Base-by-base conservation (phyloP, 1,140 invertebrate genomes). In the Stegodyphus mimosarum region DNA sequence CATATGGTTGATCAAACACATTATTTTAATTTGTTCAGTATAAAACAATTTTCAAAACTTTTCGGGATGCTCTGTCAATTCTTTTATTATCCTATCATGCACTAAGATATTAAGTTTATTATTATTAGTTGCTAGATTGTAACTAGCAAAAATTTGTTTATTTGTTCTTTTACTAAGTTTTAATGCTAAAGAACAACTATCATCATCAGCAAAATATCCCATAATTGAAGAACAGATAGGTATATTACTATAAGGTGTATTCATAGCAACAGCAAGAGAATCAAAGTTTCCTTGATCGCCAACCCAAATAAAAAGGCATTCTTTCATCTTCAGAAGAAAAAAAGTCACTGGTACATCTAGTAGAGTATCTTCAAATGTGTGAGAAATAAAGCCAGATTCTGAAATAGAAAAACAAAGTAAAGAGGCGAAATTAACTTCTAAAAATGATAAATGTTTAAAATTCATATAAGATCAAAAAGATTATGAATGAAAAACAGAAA, bases 71-170 rank as follows among this genome's bases (percentile, higher is more conserved):
- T 52, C 49, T 17, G 15, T 33, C 6, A 78, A 60, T 81, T 87
- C 87, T 72, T 81, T 49, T 1, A 53, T n/a, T 11, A 87, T 15
- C 15, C 83, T 74, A 55, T 76, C 7, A 33, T 64, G 18, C 2
- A 87, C 15, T n/a, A 17, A 4, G 0, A 63, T 6, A 7, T 86
- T 18, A 4, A 87, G 11, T 5, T 17, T 48, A 11, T 18, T 71
- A 71, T 86, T 77, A 51, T 10, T 49, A n/a, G 48, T 53, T 5
- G 83, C 55, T 5, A 87, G 7, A 86, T 85, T 86, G 15, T 72
- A 80, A 66, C 83, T 87, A 9, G 76, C 76, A 87, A 87, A 87
- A 18, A 87, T 83, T 67, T 86, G 83, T 60, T 86, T 87, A 71
- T 72, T 77, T 15, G 48, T 86, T 18, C 51, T 79, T 11, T 76